Percentiles rank a stretch among this genome's conserved stretches.
phyloP scores from a whole-genome alignment of 2,888 invertebrate species.

The Himalopsyche anomala region DNA sequence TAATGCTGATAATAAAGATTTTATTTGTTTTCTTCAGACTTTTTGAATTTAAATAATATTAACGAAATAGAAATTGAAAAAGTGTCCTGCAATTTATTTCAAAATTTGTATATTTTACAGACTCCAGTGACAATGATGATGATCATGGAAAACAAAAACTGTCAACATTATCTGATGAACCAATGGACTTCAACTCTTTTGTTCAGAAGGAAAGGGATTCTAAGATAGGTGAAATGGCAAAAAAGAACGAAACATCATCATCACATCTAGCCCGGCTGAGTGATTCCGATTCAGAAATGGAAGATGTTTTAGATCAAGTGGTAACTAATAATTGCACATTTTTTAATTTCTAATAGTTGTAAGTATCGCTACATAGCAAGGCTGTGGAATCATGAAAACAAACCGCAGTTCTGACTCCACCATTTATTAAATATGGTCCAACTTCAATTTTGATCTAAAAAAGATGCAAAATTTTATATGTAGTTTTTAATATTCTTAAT shows the following conservation, averaged over 20 bases:
- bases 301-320: constrained; percentile 66
- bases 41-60: too few species aligned
- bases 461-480: too few species aligned
- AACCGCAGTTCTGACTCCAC: too few species aligned
- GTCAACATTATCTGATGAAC: constrained; percentile 47
- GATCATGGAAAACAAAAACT: constrained; percentile 36
- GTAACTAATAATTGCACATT: neutral
- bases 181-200: constrained; percentile 55
- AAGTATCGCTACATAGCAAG: too few species aligned
- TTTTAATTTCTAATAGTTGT: too few species aligned
- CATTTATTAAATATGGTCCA: too few species aligned
- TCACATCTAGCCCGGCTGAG: constrained; percentile 50
- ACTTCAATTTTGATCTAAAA: too few species aligned
- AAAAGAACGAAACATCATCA: constrained; percentile 1
- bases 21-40: too few species aligned
- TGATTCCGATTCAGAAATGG: constrained; percentile 68
- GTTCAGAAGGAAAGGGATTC: constrained; percentile 43
- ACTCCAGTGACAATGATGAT: constrained; percentile 60
- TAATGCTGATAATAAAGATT: too few species aligned
- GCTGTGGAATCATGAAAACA: too few species aligned
- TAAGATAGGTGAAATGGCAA: neutral
- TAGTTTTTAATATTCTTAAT: too few species aligned
- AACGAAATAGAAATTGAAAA: neutral
- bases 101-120: constrained; percentile 44
- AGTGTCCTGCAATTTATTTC: neutral